Conservation (phyloP, 1,140 invertebrate species). For the Trachymyrmex cornetzi region DNA sequence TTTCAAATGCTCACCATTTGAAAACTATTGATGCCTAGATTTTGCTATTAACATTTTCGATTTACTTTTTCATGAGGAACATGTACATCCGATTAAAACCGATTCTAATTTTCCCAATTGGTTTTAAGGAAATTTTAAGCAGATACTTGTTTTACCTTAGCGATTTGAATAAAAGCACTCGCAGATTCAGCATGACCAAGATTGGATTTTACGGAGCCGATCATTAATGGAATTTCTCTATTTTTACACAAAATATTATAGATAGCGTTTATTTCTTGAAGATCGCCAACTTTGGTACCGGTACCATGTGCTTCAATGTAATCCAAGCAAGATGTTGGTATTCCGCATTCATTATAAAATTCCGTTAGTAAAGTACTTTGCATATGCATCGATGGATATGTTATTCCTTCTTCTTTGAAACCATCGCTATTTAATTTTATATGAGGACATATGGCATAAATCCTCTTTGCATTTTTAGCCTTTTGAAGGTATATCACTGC, state of each 20-base stretch:
- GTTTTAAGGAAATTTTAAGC: too few species aligned
- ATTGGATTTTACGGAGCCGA: neutral
- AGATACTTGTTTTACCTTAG: neutral
- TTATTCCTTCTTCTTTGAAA: too few species aligned
- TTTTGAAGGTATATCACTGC: too few species aligned
- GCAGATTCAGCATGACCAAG: neutral
- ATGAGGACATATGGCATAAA: too few species aligned
- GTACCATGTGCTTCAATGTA: neutral
- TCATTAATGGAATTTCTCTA: neutral
- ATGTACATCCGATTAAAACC: too few species aligned
- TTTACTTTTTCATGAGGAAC: too few species aligned
- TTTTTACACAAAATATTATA: neutral
- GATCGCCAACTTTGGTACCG: neutral
- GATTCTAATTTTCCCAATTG: too few species aligned
- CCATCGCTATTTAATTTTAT: too few species aligned
- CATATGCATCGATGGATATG: neutral
- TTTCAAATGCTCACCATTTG: too few species aligned
- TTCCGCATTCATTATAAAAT: neutral
- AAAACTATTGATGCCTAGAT: too few species aligned
- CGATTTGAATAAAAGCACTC: neutral
- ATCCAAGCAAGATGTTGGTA: neutral
- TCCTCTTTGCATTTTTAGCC: too few species aligned
- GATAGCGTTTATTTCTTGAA: neutral
- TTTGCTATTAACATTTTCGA: too few species aligned
- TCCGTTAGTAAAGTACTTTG: neutral